Base-by-base conservation (phyloP, 2,888 invertebrate species). In the Bellardia pandia region DNA sequence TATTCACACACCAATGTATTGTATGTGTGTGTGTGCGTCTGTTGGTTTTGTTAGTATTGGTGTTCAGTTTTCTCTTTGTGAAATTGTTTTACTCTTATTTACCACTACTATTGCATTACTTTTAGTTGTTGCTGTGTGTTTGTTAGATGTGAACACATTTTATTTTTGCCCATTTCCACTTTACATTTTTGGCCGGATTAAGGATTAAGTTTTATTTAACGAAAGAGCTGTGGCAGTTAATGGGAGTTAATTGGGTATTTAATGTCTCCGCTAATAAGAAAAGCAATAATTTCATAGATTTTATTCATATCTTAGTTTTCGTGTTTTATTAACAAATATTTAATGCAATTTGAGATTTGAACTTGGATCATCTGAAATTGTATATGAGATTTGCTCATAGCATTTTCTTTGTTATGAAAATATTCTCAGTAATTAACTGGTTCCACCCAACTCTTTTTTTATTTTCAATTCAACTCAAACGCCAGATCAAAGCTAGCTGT, bases 1-100 rank as follows among this genome's bases (percentile, higher is more conserved):
- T 88, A 78, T 58, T 62, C 60, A 81, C 83, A 86, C 72, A 71
- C 81, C 60, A 79, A 74, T 88, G 88, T 60, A 81, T 58, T 48
- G 42, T 60, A 53, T 78, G 45, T 68, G 69, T 23, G 40, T 51
- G 30, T 66, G 78, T 77, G 40, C 42, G 13, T 13, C 5, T 68
- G 84, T 84, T 62, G 81, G 75, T 69, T 45, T 48, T 71, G 3
- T 16, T 66, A n/a, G 72, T 86, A 13, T 62, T 56, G 13, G 72
- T 60, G 40, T 45, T 45, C 2, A 13, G 14, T 82, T 60, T 75
- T 79, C 79, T 85, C 74, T 79, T 75, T 58, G 3, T 23, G 3
- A 0, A 8, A 7, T 23, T 1, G 14, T n/a, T 37, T 42, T 75
- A 23, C 85, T 85, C 85, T 85, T 85, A 68, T 62, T 9, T 42